Conservation (phyloP, 92 coral and sea anemone genomes). For the Heliopora coerulea region DNA sequence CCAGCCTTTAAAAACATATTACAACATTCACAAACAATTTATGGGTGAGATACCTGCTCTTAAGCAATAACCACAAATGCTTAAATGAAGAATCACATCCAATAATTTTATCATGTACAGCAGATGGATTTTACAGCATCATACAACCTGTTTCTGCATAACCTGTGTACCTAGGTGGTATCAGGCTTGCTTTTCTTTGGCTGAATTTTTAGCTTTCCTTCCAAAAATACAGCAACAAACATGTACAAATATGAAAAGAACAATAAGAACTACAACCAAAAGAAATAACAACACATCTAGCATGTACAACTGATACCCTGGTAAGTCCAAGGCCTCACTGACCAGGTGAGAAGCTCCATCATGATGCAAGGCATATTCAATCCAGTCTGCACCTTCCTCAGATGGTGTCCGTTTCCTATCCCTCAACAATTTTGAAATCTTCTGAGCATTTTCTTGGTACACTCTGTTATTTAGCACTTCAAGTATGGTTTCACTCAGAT, state of each 20-base stretch:
- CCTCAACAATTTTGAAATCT: slow-evolving; percentile 50
- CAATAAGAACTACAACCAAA: slow-evolving; percentile 21
- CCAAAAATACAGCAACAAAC: slow-evolving; percentile 28
- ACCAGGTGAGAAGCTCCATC: slow-evolving; percentile 73
- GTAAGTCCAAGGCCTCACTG: slow-evolving; percentile 65
- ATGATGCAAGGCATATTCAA: slow-evolving; percentile 66
- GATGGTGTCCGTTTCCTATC: slow-evolving; percentile 63
- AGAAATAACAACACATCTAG: slow-evolving; percentile 62
- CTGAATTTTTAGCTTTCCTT: slow-evolving; percentile 5
- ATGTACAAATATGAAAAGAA: slow-evolving; percentile 13
- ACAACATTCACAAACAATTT: too few species aligned
- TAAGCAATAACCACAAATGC: too few species aligned
- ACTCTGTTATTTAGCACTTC: slow-evolving; percentile 48
- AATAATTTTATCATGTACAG: too few species aligned
- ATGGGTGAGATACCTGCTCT: too few species aligned
- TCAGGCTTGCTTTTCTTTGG: slow-evolving; percentile 22
- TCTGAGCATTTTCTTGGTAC: slow-evolving; percentile 51
- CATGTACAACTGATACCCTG: slow-evolving; percentile 56
- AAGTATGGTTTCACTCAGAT: slow-evolving; percentile 43
- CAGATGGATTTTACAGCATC: too few species aligned
- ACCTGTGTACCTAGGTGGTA: too few species aligned
- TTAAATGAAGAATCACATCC: too few species aligned
- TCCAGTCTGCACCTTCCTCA: slow-evolving; percentile 80
- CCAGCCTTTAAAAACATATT: too few species aligned
- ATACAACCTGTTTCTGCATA: too few species aligned